Conservation (phyloP, 2,113 vertebrate species). For the Limanda limanda region DNA sequence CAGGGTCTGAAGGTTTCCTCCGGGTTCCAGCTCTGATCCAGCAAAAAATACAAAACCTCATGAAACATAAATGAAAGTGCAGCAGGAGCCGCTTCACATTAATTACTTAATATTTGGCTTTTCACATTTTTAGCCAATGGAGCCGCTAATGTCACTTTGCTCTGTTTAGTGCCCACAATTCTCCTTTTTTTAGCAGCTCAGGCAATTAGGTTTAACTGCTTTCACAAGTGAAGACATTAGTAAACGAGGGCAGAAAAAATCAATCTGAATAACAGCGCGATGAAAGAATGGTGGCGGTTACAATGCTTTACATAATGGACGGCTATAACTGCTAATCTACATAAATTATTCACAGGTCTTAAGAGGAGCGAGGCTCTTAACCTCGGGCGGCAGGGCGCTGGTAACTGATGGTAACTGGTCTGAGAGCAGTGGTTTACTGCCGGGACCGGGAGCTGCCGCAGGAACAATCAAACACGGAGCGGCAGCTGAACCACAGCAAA, state of each 20-base stretch:
- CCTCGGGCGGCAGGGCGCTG: constrained; percentile 6
- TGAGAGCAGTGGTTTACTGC: not conserved
- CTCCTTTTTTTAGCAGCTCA: not conserved
- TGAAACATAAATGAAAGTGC: not conserved
- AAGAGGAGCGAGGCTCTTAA: constrained; percentile 40
- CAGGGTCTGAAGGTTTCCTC: no score
- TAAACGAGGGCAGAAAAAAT: constrained; percentile 46
- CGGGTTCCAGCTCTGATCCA: no score
- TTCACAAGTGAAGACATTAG: constrained; percentile 45
- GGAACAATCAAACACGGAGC: no score
- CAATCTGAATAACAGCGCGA: constrained; percentile 49
- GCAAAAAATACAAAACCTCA: no score
- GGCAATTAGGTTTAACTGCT: constrained; percentile 49
- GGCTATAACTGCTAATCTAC: constrained; percentile 39
- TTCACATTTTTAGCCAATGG: not conserved
- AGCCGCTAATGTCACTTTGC: not conserved
- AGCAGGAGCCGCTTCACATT: not conserved
- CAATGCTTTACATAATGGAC: constrained; percentile 58
- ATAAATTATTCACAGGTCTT: constrained; percentile 55
- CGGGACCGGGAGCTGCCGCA: no score
- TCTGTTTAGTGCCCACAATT: not conserved
- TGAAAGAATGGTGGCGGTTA: constrained; percentile 32
- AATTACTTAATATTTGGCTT: not conserved
- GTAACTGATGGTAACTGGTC: not conserved
- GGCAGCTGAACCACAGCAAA: not conserved